Conservation (phyloP, 2,113 vertebrate species). For the Rhea pennata region DNA sequence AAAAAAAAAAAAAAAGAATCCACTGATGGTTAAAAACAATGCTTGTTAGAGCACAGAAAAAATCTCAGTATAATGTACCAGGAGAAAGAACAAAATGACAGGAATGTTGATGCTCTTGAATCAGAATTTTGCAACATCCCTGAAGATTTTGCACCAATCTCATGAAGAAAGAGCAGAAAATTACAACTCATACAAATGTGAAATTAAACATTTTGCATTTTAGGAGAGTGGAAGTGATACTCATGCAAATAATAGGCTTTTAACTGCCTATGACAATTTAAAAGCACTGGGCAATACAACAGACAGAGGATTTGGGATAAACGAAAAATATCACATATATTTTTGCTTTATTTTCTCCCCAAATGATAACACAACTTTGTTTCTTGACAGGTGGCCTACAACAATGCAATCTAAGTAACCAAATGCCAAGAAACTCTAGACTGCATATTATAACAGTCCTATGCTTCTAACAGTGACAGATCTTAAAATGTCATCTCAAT, state of each 20-base stretch:
- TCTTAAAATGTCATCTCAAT: constrained; percentile 19
- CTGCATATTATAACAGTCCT: not conserved
- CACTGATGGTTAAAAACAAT: not conserved
- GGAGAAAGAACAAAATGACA: not conserved
- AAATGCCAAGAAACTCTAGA: not conserved
- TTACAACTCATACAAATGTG: not conserved
- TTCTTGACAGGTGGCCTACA: not conserved
- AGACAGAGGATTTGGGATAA: not conserved
- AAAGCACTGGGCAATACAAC: not conserved
- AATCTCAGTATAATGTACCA: not conserved
- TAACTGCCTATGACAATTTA: not conserved
- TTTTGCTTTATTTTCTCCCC: not conserved
- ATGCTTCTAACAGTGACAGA: constrained; percentile 18
- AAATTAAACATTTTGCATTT: not conserved
- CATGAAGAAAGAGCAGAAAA: not conserved
- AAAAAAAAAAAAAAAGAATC: not conserved
- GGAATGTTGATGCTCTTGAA: not conserved
- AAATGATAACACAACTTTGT: not conserved
- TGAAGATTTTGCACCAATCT: not conserved
- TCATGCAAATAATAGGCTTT: not conserved
- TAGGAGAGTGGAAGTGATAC: not conserved
- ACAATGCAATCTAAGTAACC: not conserved
- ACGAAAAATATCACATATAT: not conserved
- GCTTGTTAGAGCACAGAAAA: not conserved
- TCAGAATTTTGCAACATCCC: not conserved